Base-by-base conservation (phyloP, 2,797 vertebrate genomes). In the Phataginus tetradactyla region DNA sequence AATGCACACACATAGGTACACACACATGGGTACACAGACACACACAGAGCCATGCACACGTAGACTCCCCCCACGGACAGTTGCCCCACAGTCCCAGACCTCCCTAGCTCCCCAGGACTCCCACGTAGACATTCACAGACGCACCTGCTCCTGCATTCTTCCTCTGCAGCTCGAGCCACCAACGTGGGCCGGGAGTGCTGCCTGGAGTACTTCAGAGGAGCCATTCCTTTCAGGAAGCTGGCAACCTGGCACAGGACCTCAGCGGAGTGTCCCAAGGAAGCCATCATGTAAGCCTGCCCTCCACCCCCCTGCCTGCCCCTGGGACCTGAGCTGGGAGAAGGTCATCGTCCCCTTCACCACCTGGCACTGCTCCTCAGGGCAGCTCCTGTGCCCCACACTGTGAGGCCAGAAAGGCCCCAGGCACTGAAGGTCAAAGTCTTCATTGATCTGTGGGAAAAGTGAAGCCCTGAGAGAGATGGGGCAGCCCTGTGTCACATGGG, bases 181-280 rank as follows among this genome's bases (percentile, higher is more conserved):
- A 95, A 91, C 0, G 84, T 96, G 79, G 96, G 97, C 77, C 23
- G 39, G 2, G 96, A 97, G 25, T 97, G 98, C 84, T 98, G 97
- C 42, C 2, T 1, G 32, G 15, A 88, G 21, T 91, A 89, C 69
- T 91, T 95, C 88, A 64, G 25, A 20, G 96, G 92, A 4, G 69
- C 61, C n/a, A 84, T 98, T 39, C 96, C 97, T 0, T 0, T 75
- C 51, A 42, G 1, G 8, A 96, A 1, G 71, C 45, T 98, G 78
- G 45, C 25, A 34, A 0, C 0, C 0, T 98, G 96, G 96, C 86
- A 89, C 32, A 29, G 0, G 51, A 98, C 97, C 37, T 57, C 98
- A 0, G 2, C 0, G 0, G 87, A 88, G 3, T 98, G 98, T 37
- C 4, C 68, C 85, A 87, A 3, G 74, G 3, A 92, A 0, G 97